Conservation (phyloP, 2,888 invertebrate genomes). For the Oscheius sp. region DNA sequence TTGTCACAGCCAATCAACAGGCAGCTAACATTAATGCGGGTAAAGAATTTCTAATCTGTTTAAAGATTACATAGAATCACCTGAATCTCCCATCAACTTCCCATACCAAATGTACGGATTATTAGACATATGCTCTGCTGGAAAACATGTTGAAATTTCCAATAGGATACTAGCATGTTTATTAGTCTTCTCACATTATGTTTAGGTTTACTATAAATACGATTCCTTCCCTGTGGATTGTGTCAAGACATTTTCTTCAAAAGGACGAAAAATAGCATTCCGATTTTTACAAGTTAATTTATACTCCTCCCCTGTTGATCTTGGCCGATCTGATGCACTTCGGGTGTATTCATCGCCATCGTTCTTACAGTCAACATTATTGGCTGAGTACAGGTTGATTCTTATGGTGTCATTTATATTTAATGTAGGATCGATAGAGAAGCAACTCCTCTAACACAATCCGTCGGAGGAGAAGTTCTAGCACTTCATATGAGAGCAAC, state of each 20-base stretch:
- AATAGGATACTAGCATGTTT: conserved; percentile 76
- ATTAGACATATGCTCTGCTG: conserved; percentile 93
- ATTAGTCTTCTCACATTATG: conserved; percentile 29
- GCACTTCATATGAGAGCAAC: conserved; percentile 91
- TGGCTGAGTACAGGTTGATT: conserved; percentile 45
- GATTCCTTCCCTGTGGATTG: conserved; percentile 95
- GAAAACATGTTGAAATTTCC: conserved; percentile 84
- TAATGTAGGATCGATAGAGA: conserved; percentile 7
- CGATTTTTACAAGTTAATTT: conserved; percentile 74
- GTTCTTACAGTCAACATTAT: conserved; percentile 49
- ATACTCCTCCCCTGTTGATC: conserved; percentile 56
- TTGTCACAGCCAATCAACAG: conserved; percentile 83
- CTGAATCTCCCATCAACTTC: conserved; percentile 47
- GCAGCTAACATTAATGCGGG: conserved; percentile 43
- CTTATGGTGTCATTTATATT: neutral
- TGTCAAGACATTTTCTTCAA: conserved; percentile 92
- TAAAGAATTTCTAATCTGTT: neutral
- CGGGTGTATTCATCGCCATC: conserved; percentile 56
- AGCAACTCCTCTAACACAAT: conserved; percentile 20
- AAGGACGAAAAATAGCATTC: conserved; percentile 73
- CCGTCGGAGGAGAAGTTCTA: conserved; percentile 72
- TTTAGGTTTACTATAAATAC: conserved; percentile 87
- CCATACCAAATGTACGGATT: conserved; percentile 77
- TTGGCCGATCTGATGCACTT: conserved; percentile 64
- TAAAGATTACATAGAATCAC: conserved; percentile 28